A percentile compares a stretch with the other conserved stretches of the same genome.
Conservation (phyloP, 2,888 invertebrate genomes). For the Andrena minutula region DNA sequence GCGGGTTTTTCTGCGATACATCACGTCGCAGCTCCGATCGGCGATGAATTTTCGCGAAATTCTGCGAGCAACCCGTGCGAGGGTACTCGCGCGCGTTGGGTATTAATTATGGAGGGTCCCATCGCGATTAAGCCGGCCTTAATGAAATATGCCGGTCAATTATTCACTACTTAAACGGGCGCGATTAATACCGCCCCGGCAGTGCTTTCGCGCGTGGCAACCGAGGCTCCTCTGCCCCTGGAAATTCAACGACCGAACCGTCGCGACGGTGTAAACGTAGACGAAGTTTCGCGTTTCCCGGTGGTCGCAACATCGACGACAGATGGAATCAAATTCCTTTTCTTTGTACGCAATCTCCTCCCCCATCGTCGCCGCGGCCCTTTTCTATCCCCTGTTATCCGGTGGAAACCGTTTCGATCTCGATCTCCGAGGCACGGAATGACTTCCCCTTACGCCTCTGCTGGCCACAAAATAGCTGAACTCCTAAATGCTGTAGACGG, state of each 20-base stretch:
- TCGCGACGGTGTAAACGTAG: background rate
- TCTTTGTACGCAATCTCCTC: slow-evolving; percentile 31
- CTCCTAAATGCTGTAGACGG: too few species aligned
- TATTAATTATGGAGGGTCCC: slow-evolving; percentile 77
- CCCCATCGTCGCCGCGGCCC: background rate
- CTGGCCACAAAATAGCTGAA: too few species aligned
- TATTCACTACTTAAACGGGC: slow-evolving; percentile 79
- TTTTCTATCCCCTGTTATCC: background rate
- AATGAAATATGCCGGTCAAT: slow-evolving; percentile 81
- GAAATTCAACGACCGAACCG: slow-evolving; percentile 8
- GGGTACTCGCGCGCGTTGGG: slow-evolving; percentile 40
- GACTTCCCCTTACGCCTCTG: background rate
- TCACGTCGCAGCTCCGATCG: background rate
- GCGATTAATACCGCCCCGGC: slow-evolving; percentile 72
- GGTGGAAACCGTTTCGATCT: slow-evolving; percentile 28
- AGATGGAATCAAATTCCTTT: slow-evolving; percentile 50
- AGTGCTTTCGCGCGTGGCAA: slow-evolving; percentile 21
- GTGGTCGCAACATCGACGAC: slow-evolving; percentile 38
- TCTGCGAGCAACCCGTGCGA: background rate
- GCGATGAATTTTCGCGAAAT: slow-evolving; percentile 7
- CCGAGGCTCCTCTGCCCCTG: background rate
- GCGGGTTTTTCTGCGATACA: too few species aligned
- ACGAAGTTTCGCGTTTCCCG: slow-evolving; percentile 11
- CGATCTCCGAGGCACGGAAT: slow-evolving; percentile 3
- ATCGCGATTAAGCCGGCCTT: slow-evolving; percentile 75